Percentiles rank a stretch among this genome's conserved stretches.
Evolutionary conservation across 1,140 invertebrate genomes (phyloP).

Genomic region (Meloidogyne exigua): DNA sequence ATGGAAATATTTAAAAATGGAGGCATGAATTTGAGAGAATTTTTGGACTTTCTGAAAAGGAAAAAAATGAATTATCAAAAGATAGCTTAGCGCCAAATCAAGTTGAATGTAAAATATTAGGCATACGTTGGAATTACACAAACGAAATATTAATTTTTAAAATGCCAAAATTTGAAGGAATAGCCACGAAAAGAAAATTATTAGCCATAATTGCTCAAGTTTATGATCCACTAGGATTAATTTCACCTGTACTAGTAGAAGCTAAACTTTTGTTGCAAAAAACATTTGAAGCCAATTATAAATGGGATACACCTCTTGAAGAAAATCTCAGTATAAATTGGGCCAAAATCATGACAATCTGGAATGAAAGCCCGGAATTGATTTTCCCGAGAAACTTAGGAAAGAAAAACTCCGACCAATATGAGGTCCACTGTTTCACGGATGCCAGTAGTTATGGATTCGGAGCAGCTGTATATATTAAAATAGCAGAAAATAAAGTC

Average conservation of each 20-base stretch:
- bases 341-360: background rate
- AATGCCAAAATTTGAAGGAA: background rate
- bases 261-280: slow-evolving; percentile 5
- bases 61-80: background rate
- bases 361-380: background rate
- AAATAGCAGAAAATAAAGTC: background rate
- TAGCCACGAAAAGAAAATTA: background rate
- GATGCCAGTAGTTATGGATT: background rate
- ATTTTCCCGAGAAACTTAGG: background rate
- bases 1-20: background rate
- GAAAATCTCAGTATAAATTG: background rate
- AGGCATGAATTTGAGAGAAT: background rate
- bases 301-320: background rate
- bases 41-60: too few species aligned
- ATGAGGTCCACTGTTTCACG: background rate
- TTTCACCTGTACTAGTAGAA: background rate
- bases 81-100: background rate
- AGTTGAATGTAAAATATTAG: background rate
- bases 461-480: background rate
- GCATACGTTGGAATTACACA: background rate
- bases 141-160: background rate
- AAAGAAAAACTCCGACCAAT: too few species aligned
- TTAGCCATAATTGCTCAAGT: background rate
- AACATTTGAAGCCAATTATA: background rate
- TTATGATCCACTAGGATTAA: background rate